Conservation (phyloP, 2,888 invertebrate species). For the Drosophila affinis region DNA sequence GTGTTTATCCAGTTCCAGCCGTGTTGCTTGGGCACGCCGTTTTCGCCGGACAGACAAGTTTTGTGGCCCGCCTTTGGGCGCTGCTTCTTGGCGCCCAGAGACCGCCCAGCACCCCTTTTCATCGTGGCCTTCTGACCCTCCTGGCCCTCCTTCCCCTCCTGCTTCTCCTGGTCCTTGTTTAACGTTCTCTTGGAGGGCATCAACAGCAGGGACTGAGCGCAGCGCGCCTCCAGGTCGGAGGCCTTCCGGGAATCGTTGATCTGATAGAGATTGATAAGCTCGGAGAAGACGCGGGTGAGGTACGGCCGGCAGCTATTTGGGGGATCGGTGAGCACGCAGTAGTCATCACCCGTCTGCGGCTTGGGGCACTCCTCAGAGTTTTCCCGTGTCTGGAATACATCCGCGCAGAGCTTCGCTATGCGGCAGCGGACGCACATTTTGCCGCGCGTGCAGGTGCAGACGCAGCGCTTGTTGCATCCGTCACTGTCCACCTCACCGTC, state of each 20-base stretch:
- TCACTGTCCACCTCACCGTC: background rate
- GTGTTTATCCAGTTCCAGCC: slow-evolving; percentile 87
- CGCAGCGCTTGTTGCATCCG: background rate
- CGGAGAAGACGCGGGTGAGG: slow-evolving; percentile 74
- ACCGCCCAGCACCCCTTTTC: background rate
- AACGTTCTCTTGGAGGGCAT: background rate
- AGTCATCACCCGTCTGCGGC: slow-evolving; percentile 51
- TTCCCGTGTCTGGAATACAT: slow-evolving; percentile 43
- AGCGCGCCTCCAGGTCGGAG: background rate
- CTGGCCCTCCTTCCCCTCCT: background rate
- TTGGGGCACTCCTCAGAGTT: slow-evolving; percentile 38
- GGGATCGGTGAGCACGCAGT: slow-evolving; percentile 55
- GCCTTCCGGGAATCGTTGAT: slow-evolving; percentile 57
- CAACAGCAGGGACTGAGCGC: slow-evolving; percentile 3
- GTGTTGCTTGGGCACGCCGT: slow-evolving; percentile 86
- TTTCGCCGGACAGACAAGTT: slow-evolving; percentile 84
- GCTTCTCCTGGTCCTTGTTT: background rate
- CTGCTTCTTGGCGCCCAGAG: background rate
- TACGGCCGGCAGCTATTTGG: slow-evolving; percentile 71
- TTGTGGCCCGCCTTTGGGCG: slow-evolving; percentile 85
- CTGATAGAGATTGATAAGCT: slow-evolving; percentile 74
- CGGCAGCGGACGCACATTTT: slow-evolving; percentile 77
- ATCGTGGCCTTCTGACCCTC: background rate
- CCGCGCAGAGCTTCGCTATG: slow-evolving; percentile 71
- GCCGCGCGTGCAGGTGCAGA: slow-evolving; percentile 69